Evolutionary conservation across 64 coral and sea anemone genomes (phyloP).

Genomic region (Montipora foliosa): DNA sequence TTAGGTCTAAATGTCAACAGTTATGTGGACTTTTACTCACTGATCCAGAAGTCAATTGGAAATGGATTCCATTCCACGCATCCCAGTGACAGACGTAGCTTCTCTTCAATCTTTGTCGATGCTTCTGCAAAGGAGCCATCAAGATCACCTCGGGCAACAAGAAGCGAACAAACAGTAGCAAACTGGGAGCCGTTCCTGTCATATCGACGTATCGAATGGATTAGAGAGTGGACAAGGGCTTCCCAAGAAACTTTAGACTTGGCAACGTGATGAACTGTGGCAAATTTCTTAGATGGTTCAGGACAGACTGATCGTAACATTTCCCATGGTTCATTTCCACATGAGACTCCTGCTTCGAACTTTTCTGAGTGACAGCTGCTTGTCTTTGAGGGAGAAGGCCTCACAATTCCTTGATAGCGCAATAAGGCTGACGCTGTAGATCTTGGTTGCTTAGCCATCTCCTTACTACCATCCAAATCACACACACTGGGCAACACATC

Average conservation of each 20-base stretch:
- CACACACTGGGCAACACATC: background rate
- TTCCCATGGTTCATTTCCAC: conserved; percentile 94
- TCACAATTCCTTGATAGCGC: conserved; percentile 76
- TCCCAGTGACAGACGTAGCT: conserved; percentile 62
- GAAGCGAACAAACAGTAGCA: conserved; percentile 74
- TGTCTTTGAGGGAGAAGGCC: conserved; percentile 6
- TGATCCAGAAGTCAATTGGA: conserved; percentile 93
- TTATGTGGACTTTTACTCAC: conserved; percentile 31
- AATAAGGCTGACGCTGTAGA: conserved; percentile 81
- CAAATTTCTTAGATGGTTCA: conserved; percentile 92
- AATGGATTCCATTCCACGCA: conserved; percentile 92
- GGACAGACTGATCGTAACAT: conserved; percentile 85
- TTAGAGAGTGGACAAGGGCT: conserved; percentile 69
- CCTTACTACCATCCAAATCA: conserved; percentile 8
- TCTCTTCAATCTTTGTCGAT: conserved; percentile 82
- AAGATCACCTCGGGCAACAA: conserved; percentile 80
- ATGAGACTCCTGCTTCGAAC: background rate
- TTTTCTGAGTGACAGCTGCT: background rate
- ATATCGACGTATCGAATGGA: conserved; percentile 80
- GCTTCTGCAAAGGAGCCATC: conserved; percentile 77
- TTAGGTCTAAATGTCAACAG: too few relatives aligned
- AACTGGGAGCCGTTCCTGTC: conserved; percentile 74
- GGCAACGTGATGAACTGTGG: conserved; percentile 72
- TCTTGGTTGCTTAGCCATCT: conserved; percentile 85
- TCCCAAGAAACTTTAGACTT: conserved; percentile 83